Conservation (phyloP, 2,888 invertebrate species). For the Uloborus plumipes region DNA sequence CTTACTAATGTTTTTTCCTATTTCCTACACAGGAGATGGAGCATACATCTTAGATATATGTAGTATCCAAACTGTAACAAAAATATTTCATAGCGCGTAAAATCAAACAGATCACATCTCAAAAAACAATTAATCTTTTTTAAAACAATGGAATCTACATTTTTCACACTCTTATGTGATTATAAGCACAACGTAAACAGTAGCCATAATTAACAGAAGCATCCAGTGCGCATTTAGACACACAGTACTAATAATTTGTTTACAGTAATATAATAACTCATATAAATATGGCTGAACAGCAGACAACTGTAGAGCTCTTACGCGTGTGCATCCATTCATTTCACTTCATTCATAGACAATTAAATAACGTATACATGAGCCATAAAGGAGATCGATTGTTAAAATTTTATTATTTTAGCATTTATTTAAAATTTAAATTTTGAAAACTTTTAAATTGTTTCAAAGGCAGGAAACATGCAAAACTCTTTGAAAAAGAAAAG, state of each 20-base stretch:
- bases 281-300: slow-evolving; percentile 64
- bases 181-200: too few relatives aligned
- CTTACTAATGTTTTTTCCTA: slow-evolving; percentile 11
- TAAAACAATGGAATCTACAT: slow-evolving; percentile 23
- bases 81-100: slow-evolving; percentile 44
- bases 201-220: too few relatives aligned
- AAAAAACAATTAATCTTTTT: slow-evolving; percentile 53
- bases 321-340: slow-evolving; percentile 59
- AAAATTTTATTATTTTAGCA: too few relatives aligned
- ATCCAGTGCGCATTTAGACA: too few relatives aligned
- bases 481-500: too few relatives aligned
- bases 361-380: neutral
- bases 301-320: slow-evolving; percentile 64
- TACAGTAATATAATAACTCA: slow-evolving; percentile 61
- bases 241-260: slow-evolving; percentile 41
- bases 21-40: slow-evolving; percentile 13
- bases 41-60: neutral
- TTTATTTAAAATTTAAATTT: too few relatives aligned
- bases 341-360: slow-evolving; percentile 38
- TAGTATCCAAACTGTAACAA: slow-evolving; percentile 23
- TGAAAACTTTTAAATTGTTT: too few relatives aligned
- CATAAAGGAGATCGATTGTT: too few relatives aligned
- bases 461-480: too few relatives aligned
- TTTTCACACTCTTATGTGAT: neutral
- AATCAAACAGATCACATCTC: slow-evolving; percentile 50